A percentile compares a stretch with the other conserved stretches of the same genome.
These are phyloP conservation scores for Procapra przewalskii DNA, from an alignment of 2,113 vertebrate genomes.

Conservation along the genomic window DNA sequence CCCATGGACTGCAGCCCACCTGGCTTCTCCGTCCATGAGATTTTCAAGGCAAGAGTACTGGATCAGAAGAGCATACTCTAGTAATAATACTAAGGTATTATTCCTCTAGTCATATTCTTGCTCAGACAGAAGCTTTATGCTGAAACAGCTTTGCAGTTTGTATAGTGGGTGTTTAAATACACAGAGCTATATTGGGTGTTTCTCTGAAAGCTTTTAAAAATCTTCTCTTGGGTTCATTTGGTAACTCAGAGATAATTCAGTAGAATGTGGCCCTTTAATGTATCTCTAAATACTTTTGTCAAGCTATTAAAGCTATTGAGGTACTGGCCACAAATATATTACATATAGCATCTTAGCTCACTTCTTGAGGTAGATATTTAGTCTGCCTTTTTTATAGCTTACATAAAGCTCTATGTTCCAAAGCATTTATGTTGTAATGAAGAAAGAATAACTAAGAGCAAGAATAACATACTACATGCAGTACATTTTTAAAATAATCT, in stretches of 20 bases:
- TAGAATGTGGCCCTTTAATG: not conserved
- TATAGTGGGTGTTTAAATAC: not conserved
- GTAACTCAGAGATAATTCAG: not conserved
- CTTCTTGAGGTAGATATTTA: not conserved
- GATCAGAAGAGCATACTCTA: not conserved
- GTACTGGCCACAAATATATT: not conserved
- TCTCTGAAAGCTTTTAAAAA: not conserved
- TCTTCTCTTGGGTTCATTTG: not conserved
- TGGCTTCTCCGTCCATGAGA: too few relatives aligned
- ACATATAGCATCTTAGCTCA: not conserved
- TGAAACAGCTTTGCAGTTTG: not conserved
- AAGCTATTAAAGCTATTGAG: not conserved
- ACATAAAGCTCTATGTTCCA: slow-evolving; percentile 1
- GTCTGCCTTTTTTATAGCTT: slow-evolving; percentile 2
- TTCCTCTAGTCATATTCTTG: not conserved
- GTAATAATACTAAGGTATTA: not conserved
- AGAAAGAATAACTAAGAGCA: slow-evolving; percentile 30
- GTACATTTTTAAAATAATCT: slow-evolving; percentile 48
- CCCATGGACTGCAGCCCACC: too few relatives aligned
- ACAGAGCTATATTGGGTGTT: not conserved
- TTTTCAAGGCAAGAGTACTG: too few relatives aligned
- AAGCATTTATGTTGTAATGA: slow-evolving; percentile 54
- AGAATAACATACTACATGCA: not conserved
- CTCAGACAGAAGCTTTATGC: not conserved
- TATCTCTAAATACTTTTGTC: not conserved